Evolutionary conservation across 1,140 invertebrate species (phyloP).

Genomic region (Yoshiicerus persimilis): DNA sequence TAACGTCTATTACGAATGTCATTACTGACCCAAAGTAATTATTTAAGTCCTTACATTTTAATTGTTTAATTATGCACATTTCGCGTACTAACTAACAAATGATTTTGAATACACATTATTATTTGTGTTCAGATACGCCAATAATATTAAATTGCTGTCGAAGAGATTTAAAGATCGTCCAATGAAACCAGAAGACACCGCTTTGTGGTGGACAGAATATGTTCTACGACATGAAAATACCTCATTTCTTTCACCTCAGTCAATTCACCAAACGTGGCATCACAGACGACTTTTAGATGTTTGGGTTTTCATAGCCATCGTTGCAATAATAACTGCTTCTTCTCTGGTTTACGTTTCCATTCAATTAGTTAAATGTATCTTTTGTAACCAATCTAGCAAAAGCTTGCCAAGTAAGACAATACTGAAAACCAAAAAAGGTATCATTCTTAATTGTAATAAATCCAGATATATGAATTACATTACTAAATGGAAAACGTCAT

Average conservation of each 20-base stretch:
- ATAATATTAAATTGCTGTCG: no score
- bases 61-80: no score
- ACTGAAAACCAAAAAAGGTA: background rate
- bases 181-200: no score
- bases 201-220: no score
- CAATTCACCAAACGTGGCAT: constrained; percentile 4
- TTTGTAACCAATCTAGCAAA: background rate
- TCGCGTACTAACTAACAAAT: no score
- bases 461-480: no score
- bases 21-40: background rate
- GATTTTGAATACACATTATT: no score
- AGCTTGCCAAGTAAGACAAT: background rate
- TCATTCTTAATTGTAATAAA: no score
- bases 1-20: background rate
- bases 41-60: background rate
- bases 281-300: constrained; percentile 26
- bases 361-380: background rate
- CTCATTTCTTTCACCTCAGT: background rate
- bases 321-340: background rate
- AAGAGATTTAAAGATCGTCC: no score
- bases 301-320: constrained; percentile 5
- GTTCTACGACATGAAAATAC: constrained; percentile 29
- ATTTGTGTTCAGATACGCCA: no score
- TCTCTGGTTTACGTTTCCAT: background rate
- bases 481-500: no score